Evolutionary conservation across 2,888 invertebrate species (phyloP).

Genomic region (Xestia ashworthii): DNA sequence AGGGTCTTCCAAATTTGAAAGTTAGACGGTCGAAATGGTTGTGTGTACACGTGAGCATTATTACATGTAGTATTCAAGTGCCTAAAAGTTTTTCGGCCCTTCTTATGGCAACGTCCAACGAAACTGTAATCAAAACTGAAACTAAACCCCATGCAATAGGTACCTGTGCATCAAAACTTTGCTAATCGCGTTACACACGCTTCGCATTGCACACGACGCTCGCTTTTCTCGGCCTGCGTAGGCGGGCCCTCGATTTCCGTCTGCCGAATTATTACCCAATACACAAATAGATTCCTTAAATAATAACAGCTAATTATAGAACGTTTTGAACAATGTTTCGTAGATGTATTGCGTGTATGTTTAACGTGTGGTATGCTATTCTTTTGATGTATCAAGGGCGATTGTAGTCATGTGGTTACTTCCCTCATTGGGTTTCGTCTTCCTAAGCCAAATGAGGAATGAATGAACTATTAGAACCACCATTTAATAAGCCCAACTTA

Average conservation of each 20-base stretch:
- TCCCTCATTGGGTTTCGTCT: conserved; percentile 3
- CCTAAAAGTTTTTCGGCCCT: not conserved
- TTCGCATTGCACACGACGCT: conserved; percentile 75
- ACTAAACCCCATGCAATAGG: conserved; percentile 19
- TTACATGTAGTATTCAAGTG: not conserved
- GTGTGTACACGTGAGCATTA: not conserved
- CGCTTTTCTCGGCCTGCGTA: conserved; percentile 78
- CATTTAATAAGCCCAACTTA: not conserved
- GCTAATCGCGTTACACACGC: conserved; percentile 54
- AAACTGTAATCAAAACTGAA: not conserved
- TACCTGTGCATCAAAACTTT: conserved; percentile 59
- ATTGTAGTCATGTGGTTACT: not conserved
- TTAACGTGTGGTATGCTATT: conserved; percentile 28
- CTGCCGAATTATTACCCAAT: conserved; percentile 82
- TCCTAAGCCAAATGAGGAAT: not conserved
- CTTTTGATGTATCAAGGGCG: conserved; percentile 55
- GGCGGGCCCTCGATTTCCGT: conserved; percentile 83
- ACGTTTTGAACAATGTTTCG: conserved; percentile 57
- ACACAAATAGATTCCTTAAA: conserved; percentile 78
- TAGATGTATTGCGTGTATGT: conserved; percentile 42
- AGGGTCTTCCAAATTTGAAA: not conserved
- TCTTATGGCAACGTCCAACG: not conserved
- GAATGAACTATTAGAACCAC: not conserved
- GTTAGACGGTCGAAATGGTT: not conserved
- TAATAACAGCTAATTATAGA: conserved; percentile 72